Percentiles rank a stretch among this genome's conserved stretches.
Conservation (phyloP, 2,797 vertebrate species). For the Bradypodion pumilum region DNA sequence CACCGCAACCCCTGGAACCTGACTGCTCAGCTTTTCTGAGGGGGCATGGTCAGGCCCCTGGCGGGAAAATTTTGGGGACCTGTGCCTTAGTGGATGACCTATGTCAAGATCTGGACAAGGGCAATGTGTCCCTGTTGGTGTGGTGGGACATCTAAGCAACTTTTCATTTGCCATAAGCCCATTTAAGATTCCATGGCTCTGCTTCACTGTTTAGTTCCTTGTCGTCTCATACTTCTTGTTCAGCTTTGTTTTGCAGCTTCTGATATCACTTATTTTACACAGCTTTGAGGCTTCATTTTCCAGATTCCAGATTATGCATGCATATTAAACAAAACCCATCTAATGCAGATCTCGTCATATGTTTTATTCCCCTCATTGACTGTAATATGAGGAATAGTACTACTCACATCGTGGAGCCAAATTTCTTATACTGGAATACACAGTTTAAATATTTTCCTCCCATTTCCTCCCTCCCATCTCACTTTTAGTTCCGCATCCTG, state of each 20-base stretch:
- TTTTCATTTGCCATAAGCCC: no score
- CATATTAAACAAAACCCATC: slow-evolving; percentile 1
- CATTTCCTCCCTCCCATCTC: not conserved
- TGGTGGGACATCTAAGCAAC: no score
- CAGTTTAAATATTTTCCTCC: not conserved
- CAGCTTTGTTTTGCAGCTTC: not conserved
- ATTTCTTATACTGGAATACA: not conserved
- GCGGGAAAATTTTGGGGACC: no score
- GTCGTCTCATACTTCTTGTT: not conserved
- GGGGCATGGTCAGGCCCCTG: no score
- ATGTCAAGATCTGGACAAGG: no score
- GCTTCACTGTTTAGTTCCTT: not conserved
- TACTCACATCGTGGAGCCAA: not conserved
- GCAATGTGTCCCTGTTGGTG: no score
- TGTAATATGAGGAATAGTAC: not conserved
- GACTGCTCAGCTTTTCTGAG: no score
- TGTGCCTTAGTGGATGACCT: no score
- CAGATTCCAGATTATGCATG: slow-evolving; percentile 12
- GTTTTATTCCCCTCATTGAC: not conserved
- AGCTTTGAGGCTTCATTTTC: not conserved
- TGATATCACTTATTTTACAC: slow-evolving; percentile 7
- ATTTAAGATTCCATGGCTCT: no score
- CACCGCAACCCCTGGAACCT: no score
- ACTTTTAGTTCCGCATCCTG: accelerated
- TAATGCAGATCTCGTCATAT: not conserved